Conservation (phyloP, 2,113 vertebrate genomes). For the Tichodroma muraria region DNA sequence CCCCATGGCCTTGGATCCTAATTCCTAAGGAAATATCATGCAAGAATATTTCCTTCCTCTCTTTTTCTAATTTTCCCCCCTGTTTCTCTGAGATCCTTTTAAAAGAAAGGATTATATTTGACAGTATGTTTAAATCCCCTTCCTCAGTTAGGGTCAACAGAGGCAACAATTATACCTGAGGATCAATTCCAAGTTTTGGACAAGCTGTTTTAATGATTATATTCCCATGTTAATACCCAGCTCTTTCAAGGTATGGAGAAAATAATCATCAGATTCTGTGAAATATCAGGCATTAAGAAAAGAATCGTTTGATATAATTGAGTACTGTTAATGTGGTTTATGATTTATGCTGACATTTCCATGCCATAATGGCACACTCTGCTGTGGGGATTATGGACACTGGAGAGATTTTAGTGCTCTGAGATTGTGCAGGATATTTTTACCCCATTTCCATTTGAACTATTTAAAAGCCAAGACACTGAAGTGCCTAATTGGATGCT, state of each 20-base stretch:
- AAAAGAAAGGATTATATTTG: background rate
- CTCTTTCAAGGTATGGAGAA: background rate
- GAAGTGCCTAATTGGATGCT: background rate
- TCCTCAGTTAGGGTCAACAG: background rate
- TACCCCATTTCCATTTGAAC: background rate
- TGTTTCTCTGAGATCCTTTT: background rate
- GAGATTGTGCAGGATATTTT: background rate
- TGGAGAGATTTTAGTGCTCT: background rate
- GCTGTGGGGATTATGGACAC: background rate
- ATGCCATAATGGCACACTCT: background rate
- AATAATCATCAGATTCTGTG: background rate
- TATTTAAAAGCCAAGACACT: background rate
- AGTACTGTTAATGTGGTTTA: background rate
- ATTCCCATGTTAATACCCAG: background rate
- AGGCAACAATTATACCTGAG: background rate
- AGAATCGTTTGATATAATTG: background rate
- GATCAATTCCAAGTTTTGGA: background rate
- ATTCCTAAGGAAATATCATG: background rate
- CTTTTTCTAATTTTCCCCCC: fast-evolving
- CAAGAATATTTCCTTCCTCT: background rate
- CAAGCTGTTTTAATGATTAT: background rate
- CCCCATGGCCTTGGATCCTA: background rate
- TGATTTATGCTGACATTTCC: background rate
- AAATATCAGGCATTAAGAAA: background rate
- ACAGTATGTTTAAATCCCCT: background rate